Percentiles rank a stretch among this genome's conserved stretches.
Evolutionary conservation across 2,888 invertebrate genomes (phyloP).

Genomic region (Oscheius onirici): DNA sequence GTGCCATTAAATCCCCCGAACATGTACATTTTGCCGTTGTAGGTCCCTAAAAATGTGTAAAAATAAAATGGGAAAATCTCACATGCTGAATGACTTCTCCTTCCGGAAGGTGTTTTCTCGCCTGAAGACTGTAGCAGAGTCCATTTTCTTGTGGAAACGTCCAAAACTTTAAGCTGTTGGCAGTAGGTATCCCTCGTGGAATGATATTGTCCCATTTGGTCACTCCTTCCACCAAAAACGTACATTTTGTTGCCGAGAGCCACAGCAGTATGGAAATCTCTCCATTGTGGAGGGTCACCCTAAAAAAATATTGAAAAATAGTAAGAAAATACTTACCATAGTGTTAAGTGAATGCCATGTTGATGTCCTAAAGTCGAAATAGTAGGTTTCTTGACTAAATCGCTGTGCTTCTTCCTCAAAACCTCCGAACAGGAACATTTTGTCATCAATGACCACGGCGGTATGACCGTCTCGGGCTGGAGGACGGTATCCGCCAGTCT

Average conservation of each 20-base stretch:
- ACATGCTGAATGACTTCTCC: slow-evolving; percentile 92
- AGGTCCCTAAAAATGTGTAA: slow-evolving; percentile 78
- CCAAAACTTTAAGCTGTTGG: slow-evolving; percentile 73
- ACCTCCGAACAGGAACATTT: slow-evolving; percentile 90
- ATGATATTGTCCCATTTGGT: slow-evolving; percentile 75
- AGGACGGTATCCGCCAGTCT: slow-evolving; percentile 79
- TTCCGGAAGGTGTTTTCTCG: slow-evolving; percentile 78
- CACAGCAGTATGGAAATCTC: slow-evolving; percentile 89
- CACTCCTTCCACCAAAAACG: slow-evolving; percentile 88
- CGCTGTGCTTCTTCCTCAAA: slow-evolving; percentile 85
- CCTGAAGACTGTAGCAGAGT: slow-evolving; percentile 54
- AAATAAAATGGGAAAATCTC: slow-evolving; percentile 72
- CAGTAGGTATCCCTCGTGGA: slow-evolving; percentile 81
- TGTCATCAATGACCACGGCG: slow-evolving; percentile 75
- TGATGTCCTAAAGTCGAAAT: slow-evolving; percentile 81
- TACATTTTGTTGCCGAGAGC: slow-evolving; percentile 84
- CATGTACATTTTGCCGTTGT: slow-evolving; percentile 83
- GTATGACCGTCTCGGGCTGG: slow-evolving; percentile 90
- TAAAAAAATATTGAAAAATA: slow-evolving; percentile 53
- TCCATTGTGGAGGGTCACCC: slow-evolving; percentile 80
- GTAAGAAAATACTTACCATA: slow-evolving; percentile 46
- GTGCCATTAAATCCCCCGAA: slow-evolving; percentile 90
- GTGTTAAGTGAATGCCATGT: slow-evolving; percentile 76
- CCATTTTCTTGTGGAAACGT: slow-evolving; percentile 82
- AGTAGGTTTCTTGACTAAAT: slow-evolving; percentile 84